These are phyloP conservation scores for Esox niger DNA, from an alignment of 2,113 vertebrate species.

Conservation along the genomic window DNA sequence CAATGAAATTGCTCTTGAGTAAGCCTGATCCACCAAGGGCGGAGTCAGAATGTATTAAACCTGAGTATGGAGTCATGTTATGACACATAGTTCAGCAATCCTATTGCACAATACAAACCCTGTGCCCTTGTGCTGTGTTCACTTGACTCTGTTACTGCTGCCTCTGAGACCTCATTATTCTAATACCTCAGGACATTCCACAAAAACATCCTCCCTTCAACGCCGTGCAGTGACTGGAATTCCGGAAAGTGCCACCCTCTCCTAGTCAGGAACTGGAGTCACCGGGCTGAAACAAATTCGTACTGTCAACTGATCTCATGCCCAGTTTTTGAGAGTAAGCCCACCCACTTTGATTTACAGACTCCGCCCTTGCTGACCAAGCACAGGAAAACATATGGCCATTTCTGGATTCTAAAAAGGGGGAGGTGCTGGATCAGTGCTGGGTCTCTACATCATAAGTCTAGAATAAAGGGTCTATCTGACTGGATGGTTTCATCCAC, in stretches of 20 bases:
- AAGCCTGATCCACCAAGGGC: conserved; percentile 8
- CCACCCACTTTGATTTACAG: background rate
- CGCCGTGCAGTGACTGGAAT: too few relatives aligned
- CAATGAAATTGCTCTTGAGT: conserved; percentile 22
- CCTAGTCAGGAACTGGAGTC: background rate
- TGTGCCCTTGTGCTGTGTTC: background rate
- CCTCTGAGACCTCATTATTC: background rate
- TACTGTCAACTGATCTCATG: background rate
- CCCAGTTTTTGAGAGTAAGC: background rate
- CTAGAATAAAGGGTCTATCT: conserved; percentile 39
- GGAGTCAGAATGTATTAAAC: background rate
- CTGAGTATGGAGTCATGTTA: background rate
- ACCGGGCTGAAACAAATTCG: background rate
- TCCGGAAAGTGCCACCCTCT: too few relatives aligned
- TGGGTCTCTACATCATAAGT: conserved; percentile 44
- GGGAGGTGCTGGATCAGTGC: background rate
- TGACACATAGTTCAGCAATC: background rate
- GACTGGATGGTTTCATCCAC: conserved; percentile 43
- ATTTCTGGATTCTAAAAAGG: background rate
- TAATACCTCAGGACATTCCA: too few relatives aligned
- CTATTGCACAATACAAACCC: background rate
- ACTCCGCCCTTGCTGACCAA: background rate
- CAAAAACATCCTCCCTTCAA: too few relatives aligned
- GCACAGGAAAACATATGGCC: background rate
- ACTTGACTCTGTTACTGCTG: background rate